Evolutionary conservation across 2,797 vertebrate genomes (phyloP).

Genomic region (Xenops minutus): DNA sequence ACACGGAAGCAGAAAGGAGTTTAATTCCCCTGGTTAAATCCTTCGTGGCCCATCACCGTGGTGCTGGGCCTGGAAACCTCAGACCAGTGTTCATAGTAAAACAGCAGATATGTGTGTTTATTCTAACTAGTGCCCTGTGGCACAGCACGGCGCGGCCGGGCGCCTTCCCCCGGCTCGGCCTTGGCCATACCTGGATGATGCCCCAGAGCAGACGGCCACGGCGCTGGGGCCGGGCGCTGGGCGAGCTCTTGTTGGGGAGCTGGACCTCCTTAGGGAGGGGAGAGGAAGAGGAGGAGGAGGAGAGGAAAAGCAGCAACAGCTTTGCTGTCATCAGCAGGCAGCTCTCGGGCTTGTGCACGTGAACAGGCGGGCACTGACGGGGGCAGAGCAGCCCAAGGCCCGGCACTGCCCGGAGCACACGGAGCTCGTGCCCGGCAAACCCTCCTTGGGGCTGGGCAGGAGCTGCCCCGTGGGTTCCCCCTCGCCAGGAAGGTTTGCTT

Average conservation of each 20-base stretch:
- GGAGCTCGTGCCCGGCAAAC: neutral
- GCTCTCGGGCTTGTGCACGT: neutral
- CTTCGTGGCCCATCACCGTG: slow-evolving; percentile 64
- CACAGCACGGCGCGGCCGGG: neutral
- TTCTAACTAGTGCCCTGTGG: neutral
- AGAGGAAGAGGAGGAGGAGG: neutral
- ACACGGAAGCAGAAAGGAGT: slow-evolving; percentile 51
- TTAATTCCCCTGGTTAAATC: slow-evolving; percentile 47
- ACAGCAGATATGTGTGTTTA: slow-evolving; percentile 49
- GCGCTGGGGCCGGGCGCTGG: slow-evolving; percentile 11
- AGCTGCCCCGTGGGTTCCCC: neutral
- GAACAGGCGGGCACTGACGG: neutral
- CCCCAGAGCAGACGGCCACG: neutral
- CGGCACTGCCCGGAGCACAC: neutral
- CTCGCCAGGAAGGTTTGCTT: neutral
- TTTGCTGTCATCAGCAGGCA: slow-evolving; percentile 8
- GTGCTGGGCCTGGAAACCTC: slow-evolving; percentile 67
- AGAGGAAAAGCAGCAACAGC: slow-evolving; percentile 33
- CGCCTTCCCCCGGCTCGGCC: neutral
- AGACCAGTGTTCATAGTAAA: slow-evolving; percentile 69
- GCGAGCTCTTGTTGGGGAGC: slow-evolving; percentile 48
- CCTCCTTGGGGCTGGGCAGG: neutral
- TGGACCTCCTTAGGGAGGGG: neutral
- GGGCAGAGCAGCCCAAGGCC: neutral
- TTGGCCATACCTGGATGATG: neutral